Percentiles rank a stretch among this genome's conserved stretches.
Evolutionary conservation across 1,140 invertebrate species (phyloP).

Genomic region (Ctenoplectra terminalis): DNA sequence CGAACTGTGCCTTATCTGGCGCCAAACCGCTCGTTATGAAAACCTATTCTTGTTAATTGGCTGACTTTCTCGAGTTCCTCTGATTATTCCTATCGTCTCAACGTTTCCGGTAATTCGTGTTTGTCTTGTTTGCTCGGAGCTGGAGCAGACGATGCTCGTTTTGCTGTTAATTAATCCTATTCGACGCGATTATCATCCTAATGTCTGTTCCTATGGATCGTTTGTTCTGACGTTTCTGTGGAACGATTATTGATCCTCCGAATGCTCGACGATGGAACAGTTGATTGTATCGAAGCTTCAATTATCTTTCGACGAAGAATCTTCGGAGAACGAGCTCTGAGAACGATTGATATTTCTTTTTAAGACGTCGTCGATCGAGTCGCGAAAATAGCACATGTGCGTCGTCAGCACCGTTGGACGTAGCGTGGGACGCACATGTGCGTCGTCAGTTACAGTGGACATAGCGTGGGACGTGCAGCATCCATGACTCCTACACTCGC

Average conservation of each 20-base stretch:
- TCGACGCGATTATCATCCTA: not conserved
- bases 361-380: too few species aligned
- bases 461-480: too few species aligned
- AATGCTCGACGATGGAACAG: too few species aligned
- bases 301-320: not conserved
- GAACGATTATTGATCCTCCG: too few species aligned
- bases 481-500: too few species aligned
- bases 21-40: not conserved
- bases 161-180: conserved; percentile 1
- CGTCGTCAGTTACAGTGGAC: too few species aligned
- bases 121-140: not conserved
- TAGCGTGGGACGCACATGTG: too few species aligned
- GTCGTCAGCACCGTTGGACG: too few species aligned
- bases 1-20: not conserved
- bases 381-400: too few species aligned
- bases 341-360: too few species aligned
- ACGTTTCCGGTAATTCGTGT: not conserved
- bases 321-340: too few species aligned
- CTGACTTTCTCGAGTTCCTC: not conserved
- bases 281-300: not conserved
- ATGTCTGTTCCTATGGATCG: not conserved
- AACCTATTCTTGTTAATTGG: conserved; percentile 13
- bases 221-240: not conserved
- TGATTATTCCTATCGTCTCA: not conserved
- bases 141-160: not conserved